Evolutionary conservation across 2,797 vertebrate species (phyloP).

Genomic region (Sphenopsis melanotis): DNA sequence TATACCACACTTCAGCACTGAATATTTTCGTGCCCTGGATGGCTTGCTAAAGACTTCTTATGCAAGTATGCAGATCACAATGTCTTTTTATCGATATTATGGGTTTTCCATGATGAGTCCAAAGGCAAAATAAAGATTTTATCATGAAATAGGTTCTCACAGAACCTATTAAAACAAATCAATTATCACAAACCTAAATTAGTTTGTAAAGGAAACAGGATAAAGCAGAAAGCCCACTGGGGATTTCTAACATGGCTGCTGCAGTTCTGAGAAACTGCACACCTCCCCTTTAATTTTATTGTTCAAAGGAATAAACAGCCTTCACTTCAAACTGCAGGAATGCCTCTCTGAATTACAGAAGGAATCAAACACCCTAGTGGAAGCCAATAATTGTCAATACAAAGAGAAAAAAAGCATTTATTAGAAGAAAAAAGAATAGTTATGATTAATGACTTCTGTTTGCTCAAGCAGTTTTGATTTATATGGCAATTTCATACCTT

Average conservation of each 20-base stretch:
- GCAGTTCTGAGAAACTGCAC: not conserved
- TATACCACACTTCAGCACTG: not conserved
- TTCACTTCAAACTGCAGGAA: not conserved
- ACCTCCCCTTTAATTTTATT: not conserved
- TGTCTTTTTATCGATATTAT: not conserved
- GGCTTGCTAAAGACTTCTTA: not conserved
- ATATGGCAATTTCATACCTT: not conserved
- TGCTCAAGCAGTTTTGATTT: constrained; percentile 6
- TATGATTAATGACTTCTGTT: constrained; percentile 27
- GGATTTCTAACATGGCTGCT: not conserved
- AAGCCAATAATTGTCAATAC: not conserved
- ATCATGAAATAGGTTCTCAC: not conserved
- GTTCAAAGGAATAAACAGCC: not conserved
- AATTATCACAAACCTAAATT: not conserved
- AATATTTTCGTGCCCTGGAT: not conserved
- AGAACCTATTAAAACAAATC: not conserved
- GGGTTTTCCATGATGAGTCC: not conserved
- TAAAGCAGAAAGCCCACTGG: not conserved
- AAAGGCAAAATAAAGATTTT: not conserved
- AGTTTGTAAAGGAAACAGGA: not conserved
- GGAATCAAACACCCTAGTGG: not conserved
- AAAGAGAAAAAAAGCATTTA: not conserved
- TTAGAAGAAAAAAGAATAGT: not conserved
- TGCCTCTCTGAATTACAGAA: not conserved
- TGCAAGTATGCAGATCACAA: not conserved